Base-by-base conservation (phyloP, 1,140 invertebrate genomes). In the Aplysia californica region DNA sequence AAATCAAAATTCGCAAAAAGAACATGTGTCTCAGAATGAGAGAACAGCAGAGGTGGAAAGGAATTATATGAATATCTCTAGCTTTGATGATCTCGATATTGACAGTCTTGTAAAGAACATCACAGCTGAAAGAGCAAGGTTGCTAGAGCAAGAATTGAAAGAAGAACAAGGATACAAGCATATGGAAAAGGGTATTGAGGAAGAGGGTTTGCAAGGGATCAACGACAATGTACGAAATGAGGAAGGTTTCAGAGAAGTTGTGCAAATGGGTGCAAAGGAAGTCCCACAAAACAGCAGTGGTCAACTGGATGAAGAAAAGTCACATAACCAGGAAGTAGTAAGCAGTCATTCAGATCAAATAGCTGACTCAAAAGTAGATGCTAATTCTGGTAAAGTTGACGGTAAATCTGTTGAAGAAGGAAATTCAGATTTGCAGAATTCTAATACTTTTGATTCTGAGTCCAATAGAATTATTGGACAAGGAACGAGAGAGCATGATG, bases 141-240 rank as follows among this genome's bases (percentile, higher is more conserved):
- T 38, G 55, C 2, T 76, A 55, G 61, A 26, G 39, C 21, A 18
- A 29, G 38, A 68, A 35, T 74, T 56, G 23, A 74, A 41, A 38
- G 71, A 64, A 15, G 44, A 56, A 23, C 33, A 74, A n/a, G n/a
- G n/a, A n/a, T 44, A 41, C 35, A 59, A 74, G 38, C 5, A 29
- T 10, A 41, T 74, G 36, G 21, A 65, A 39, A 3, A 38, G 65
- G n/a, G 35, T 38, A 15, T 56, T 41, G 23, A 72, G 33, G 36
- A 74, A 65, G 33, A 61, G 41, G 20, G 21, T 29, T 3, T 4
- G 58, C 71, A 36, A 44, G 71, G 1, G n/a, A 38, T 6, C 23
- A 50, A 10, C 3, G 3, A 35, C 26, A 31, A 35, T 10, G 35
- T 20, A 66, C 15, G 20, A 31, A n/a, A n/a, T 20, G 20, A 66